phyloP scores from a whole-genome alignment of 2,797 vertebrate species.

The Halcyon smyrnensis region DNA sequence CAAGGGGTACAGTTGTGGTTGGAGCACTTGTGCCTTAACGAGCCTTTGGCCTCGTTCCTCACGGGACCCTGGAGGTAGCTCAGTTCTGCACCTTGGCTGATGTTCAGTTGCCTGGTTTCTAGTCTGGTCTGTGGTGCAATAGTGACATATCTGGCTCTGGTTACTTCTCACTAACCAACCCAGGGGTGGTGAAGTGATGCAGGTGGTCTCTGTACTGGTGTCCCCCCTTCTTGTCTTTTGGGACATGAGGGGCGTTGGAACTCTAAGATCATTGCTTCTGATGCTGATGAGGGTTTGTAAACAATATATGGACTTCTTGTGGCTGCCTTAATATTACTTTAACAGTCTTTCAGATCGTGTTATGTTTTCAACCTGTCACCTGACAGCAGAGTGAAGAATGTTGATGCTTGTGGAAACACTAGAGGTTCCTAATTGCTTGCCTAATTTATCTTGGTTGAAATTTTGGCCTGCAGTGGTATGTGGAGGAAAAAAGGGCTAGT shows the following conservation, averaged over 20 bases:
- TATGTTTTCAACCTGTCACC: background rate
- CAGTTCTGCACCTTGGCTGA: too few species aligned
- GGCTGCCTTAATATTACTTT: background rate
- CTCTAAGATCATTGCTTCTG: accelerated
- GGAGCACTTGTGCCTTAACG: background rate
- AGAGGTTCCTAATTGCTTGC: background rate
- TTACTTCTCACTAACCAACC: background rate
- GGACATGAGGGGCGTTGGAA: background rate
- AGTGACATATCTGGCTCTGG: background rate
- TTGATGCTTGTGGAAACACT: background rate
- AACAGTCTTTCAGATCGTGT: background rate
- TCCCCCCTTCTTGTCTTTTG: too few species aligned
- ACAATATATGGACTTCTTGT: background rate
- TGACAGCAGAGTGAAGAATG: background rate
- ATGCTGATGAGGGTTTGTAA: background rate
- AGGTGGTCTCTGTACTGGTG: too few species aligned
- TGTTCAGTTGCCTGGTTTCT: background rate
- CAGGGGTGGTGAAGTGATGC: too few species aligned
- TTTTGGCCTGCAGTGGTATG: accelerated
- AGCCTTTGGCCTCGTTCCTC: background rate
- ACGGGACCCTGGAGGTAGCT: background rate
- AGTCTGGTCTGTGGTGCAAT: background rate
- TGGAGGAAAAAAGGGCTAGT: background rate
- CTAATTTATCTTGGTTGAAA: background rate
- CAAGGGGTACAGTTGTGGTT: background rate